Percentiles rank a stretch among this genome's conserved stretches.
Evolutionary conservation across 2,797 vertebrate genomes (phyloP).

Genomic region (Mycteria americana): DNA sequence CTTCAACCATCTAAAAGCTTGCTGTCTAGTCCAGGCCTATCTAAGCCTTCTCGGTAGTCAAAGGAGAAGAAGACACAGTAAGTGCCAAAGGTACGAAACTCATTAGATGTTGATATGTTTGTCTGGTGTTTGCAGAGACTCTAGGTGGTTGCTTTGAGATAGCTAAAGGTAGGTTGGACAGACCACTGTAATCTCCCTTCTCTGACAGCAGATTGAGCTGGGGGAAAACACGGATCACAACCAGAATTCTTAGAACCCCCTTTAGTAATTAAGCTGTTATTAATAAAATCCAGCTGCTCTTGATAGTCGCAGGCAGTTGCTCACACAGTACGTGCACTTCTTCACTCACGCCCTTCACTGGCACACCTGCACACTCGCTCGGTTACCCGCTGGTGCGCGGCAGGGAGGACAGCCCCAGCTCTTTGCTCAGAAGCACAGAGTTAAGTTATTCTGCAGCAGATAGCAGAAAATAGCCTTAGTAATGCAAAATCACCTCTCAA

Average conservation of each 20-base stretch:
- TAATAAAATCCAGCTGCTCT: background rate
- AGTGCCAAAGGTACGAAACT: background rate
- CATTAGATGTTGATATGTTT: background rate
- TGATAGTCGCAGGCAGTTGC: background rate
- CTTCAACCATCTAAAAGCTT: background rate
- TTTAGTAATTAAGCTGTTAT: background rate
- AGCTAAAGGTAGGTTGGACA: background rate
- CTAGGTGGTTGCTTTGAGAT: background rate
- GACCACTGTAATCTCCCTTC: background rate
- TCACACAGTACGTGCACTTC: rapidly evolving
- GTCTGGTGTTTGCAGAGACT: background rate
- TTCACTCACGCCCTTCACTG: rapidly evolving
- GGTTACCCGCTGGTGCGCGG: rapidly evolving
- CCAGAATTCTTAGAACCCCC: background rate
- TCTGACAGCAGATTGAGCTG: background rate
- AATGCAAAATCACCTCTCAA: background rate
- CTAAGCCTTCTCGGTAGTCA: background rate
- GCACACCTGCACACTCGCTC: rapidly evolving
- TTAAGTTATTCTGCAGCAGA: background rate
- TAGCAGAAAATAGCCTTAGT: background rate
- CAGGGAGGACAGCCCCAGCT: background rate
- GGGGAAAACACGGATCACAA: background rate
- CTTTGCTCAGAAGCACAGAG: background rate
- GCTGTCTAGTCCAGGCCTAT: background rate
- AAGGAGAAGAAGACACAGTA: background rate